Base-by-base conservation (phyloP, 2,797 vertebrate genomes). In the Urosaurus nigricauda region DNA sequence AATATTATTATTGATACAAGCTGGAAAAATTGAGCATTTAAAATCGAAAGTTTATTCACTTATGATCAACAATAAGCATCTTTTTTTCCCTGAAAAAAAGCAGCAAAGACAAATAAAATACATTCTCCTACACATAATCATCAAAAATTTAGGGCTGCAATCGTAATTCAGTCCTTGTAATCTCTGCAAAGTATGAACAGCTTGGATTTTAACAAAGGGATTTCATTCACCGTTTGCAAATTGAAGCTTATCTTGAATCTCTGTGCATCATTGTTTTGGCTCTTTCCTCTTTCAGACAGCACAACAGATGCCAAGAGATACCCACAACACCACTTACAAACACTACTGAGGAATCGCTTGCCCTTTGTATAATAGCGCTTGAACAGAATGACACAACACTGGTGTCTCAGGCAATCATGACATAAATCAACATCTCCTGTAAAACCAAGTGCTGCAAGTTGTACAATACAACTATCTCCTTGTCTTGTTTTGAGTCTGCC, bases 1-100 rank as follows among this genome's bases (percentile, higher is more conserved):
- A 13, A 21, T 24, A 32, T 71, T 37, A 37, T 87, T 63, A 40
- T 58, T 43, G 32, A 58, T 32, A 56, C 26, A 37, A 73, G 51
- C 1, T 91, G 24, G n/a, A 71, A 17, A 29, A 86, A 82, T 91
- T 40, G 77, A 80, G 37, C 0, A 73, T 21, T 89, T 87, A 4
- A 89, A 89, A 91, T 7, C 63, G 65, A 91, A 89, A 68, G 85
- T 83, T 87, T 35, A 6, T 47, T 35, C 2, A 37, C 4, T 80
- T 85, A 83, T 0, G 65, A 24, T 2, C 4, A 32, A 81, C 16
- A 88, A 2, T 5, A 5, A 58, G 24, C 17, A 89, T 87, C 68
- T 9, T 84, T 81, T 0, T 7, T 84, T 81, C 0, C 60, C 26
- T 3, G 5, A 12, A 12, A 43, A 65, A 63, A 13, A 1, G 24